Evolutionary conservation across 2,888 invertebrate genomes (phyloP).

Genomic region (Neelides folsomi): DNA sequence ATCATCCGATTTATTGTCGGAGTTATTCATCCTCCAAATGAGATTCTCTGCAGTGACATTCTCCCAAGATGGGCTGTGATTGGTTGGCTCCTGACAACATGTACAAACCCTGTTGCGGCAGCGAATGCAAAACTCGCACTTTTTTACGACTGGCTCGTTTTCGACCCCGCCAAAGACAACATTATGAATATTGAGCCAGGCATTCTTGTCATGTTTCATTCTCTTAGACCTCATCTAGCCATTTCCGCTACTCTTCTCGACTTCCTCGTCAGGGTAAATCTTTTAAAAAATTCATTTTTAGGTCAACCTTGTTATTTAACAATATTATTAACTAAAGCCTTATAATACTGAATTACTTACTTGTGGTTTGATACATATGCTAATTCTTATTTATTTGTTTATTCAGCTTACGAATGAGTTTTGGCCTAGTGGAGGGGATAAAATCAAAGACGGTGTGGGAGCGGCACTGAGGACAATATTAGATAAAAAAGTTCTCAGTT

Average conservation of each 20-base stretch:
- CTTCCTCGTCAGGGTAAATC: constrained; percentile 64
- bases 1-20: constrained; percentile 87
- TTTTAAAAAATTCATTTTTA: constrained; percentile 35
- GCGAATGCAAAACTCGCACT: constrained; percentile 81
- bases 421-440: constrained; percentile 62
- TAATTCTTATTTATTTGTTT: constrained; percentile 35
- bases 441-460: constrained; percentile 66
- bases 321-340: not conserved
- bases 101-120: constrained; percentile 74
- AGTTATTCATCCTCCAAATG: constrained; percentile 86
- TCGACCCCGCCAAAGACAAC: constrained; percentile 77
- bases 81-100: constrained; percentile 82
- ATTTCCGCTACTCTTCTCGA: constrained; percentile 80
- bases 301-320: too few species aligned
- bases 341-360: too few species aligned
- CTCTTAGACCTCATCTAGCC: constrained; percentile 78
- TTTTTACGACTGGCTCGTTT: constrained; percentile 88
- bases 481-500: constrained; percentile 81
- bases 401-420: constrained; percentile 72
- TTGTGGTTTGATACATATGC: not conserved
- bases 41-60: constrained; percentile 81
- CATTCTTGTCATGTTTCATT: constrained; percentile 85
- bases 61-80: constrained; percentile 91
- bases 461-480: constrained; percentile 71
- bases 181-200: constrained; percentile 95